Base-by-base conservation (phyloP, 2,888 invertebrate genomes). In the Dichetophora obliterata region DNA sequence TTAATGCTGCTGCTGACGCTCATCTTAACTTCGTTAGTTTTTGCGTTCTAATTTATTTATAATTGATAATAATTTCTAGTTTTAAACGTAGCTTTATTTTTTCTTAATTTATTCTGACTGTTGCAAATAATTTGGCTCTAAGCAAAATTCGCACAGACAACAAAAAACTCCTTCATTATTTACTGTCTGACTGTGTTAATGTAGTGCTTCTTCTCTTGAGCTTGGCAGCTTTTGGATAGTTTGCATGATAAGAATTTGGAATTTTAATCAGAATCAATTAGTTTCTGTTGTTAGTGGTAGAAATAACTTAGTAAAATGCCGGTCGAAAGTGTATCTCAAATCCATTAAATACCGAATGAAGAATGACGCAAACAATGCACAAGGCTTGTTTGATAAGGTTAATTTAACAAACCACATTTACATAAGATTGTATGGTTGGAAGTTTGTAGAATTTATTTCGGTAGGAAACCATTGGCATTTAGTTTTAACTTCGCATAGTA, bases 291-390 rank as follows among this genome's bases (percentile, higher is more conserved):
- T 92, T 80, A 90, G 91, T 81, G 92, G 92, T 50, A 92, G 93
- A 83, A 91, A 92, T 84, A 91, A 93, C 84, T 92, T 92, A n/a
- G 87, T 94, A 81, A 93, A 93, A 86, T 94, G 94, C 85, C 91
- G 92, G 85, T 93, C 93, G 70, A 94, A 94, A 88, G 94, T 94
- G 37, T 93, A 91, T 87, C 94, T 94, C 19, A 93, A 92, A 87
- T 93, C 93, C 79, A 93, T 94, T 85, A 94, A 93, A 89, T 94
- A 94, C 85, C 94, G 94, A 94, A 92, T 92, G 82, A 91, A 91
- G 85, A 90, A 90, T 81, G 92, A 92, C 76, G 92, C 92, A 82
- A 92, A 92, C 82, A 91, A 92, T 82, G 91, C 92, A 80, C 91
- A 92, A 84, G 92, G 93, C 31, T 93, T 37, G 37, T 8, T 37